These are phyloP conservation scores for Sakesphorus luctuosus DNA, from an alignment of 2,113 vertebrate genomes.

Conservation along the genomic window DNA sequence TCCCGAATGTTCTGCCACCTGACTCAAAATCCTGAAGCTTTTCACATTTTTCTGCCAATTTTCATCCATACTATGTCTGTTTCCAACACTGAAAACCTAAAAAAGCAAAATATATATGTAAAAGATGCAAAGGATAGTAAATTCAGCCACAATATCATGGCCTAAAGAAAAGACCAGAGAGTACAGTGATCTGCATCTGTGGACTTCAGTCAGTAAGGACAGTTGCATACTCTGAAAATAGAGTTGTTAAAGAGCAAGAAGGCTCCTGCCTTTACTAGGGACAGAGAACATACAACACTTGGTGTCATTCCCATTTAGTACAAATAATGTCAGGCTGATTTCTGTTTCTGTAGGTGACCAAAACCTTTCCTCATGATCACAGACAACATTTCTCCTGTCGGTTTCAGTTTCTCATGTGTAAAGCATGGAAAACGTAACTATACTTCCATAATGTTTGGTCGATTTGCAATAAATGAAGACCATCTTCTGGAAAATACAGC, in stretches of 20 bases:
- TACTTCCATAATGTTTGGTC: background rate
- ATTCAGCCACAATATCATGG: background rate
- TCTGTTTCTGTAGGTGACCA: background rate
- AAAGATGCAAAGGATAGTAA: constrained; percentile 33
- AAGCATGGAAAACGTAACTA: background rate
- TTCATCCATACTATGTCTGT: constrained; percentile 70
- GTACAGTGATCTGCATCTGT: background rate
- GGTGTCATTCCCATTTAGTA: background rate
- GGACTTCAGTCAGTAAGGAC: background rate
- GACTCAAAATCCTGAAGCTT: constrained; percentile 75
- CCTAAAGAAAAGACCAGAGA: constrained; percentile 11
- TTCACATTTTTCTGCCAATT: constrained; percentile 71
- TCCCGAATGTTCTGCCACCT: constrained; percentile 79
- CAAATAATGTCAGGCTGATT: background rate
- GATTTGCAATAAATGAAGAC: background rate
- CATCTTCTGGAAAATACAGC: background rate
- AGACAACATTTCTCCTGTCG: background rate
- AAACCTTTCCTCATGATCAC: background rate
- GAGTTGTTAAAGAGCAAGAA: background rate
- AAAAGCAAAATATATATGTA: constrained; percentile 64
- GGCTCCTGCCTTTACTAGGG: background rate
- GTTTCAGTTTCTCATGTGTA: background rate
- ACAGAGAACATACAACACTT: background rate
- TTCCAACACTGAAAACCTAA: constrained; percentile 64
- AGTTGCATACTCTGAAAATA: background rate